phyloP scores from a whole-genome alignment of 1,140 invertebrate genomes.

The Saccostrea glomerata region DNA sequence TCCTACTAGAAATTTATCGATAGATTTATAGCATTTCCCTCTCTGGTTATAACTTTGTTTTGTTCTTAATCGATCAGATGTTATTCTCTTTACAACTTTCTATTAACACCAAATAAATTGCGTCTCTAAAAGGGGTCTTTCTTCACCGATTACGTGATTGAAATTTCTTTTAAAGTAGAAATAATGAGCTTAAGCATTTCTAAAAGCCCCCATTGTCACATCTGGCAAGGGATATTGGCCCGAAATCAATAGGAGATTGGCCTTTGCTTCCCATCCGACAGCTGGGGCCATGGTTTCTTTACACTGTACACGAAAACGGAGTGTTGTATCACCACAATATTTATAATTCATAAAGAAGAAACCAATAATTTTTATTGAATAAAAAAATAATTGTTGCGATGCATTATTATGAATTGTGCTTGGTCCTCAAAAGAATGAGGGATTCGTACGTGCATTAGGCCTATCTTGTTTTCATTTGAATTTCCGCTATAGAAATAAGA shows the following conservation, averaged over 20 bases:
- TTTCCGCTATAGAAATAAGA: no score
- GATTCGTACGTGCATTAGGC: no score
- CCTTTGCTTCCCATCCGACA: background rate
- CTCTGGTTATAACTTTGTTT: background rate
- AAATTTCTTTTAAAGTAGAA: background rate
- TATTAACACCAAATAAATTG: constrained; percentile 19
- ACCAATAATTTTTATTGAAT: no score
- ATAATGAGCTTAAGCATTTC: constrained; percentile 2
- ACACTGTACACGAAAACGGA: no score
- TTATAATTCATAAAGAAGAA: no score
- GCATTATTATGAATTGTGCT: no score
- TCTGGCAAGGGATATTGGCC: constrained; percentile 15
- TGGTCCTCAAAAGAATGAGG: no score
- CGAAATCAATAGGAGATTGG: background rate
- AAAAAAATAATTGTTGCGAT: no score
- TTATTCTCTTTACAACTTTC: background rate
- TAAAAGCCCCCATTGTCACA: background rate
- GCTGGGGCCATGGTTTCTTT: background rate
- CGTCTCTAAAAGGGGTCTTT: background rate
- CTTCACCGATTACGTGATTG: background rate
- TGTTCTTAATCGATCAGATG: background rate
- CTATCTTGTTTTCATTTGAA: no score
- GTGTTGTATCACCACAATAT: no score
- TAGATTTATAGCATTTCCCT: background rate
- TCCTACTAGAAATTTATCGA: background rate